Evolutionary conservation across 2,113 vertebrate species (phyloP).

Genomic region (Hipposideros armiger): DNA sequence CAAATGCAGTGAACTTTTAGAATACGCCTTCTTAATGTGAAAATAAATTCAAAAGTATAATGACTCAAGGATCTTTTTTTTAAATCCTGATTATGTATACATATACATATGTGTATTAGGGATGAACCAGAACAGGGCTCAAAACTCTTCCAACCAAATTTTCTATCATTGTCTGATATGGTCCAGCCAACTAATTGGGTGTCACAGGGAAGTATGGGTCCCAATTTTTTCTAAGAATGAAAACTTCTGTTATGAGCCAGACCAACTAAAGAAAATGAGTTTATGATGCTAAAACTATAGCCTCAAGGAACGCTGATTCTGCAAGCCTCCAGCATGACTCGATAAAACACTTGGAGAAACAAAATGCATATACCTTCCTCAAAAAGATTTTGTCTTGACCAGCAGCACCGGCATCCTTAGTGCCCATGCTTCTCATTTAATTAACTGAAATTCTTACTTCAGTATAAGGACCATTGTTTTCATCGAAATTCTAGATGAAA

Average conservation of each 20-base stretch:
- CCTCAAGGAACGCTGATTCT: not conserved
- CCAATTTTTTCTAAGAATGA: not conserved
- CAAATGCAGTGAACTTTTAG: not conserved
- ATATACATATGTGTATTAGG: not conserved
- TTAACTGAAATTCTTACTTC: constrained; percentile 30
- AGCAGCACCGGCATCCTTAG: not conserved
- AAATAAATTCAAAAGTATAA: not conserved
- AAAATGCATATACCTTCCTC: not conserved
- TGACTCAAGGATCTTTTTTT: not conserved
- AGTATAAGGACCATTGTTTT: not conserved
- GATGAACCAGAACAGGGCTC: not conserved
- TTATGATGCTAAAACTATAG: not conserved
- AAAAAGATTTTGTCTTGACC: not conserved
- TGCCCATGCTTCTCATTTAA: not conserved
- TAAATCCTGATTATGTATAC: not conserved
- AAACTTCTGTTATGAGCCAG: not conserved
- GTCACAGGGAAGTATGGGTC: not conserved
- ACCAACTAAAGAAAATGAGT: not conserved
- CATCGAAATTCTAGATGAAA: not conserved
- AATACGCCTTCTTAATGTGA: not conserved
- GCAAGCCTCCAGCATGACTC: not conserved
- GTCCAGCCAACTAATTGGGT: not conserved
- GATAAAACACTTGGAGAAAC: not conserved
- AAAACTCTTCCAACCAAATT: not conserved
- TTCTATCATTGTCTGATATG: not conserved